Evolutionary conservation across 2,113 vertebrate species (phyloP).

Genomic region (Calyptomena viridis): DNA sequence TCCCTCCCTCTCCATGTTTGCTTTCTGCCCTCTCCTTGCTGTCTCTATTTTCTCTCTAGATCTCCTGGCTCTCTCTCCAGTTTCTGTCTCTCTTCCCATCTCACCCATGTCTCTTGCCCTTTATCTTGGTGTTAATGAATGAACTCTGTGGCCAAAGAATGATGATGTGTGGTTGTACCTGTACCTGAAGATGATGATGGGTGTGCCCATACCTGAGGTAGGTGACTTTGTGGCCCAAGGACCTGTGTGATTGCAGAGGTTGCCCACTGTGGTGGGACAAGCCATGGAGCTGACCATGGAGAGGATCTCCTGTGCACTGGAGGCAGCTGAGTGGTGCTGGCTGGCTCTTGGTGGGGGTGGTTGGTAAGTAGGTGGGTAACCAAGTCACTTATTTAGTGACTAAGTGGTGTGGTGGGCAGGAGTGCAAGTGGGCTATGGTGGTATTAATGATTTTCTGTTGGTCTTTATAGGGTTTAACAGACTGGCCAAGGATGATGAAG

Average conservation of each 20-base stretch:
- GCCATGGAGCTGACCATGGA: too few species aligned
- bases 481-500: not conserved
- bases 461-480: not conserved
- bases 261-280: not conserved
- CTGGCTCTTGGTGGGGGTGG: not conserved
- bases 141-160: not conserved
- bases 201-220: not conserved
- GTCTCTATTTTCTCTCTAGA: not conserved
- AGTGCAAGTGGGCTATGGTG: too few species aligned
- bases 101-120: fast-evolving
- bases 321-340: not conserved
- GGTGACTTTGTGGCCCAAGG: not conserved
- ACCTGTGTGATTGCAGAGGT: not conserved
- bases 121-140: not conserved
- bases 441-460: fast-evolving
- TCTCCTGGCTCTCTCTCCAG: not conserved
- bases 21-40: not conserved
- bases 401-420: not conserved
- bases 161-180: not conserved
- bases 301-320: not conserved
- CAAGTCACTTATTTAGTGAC: fast-evolving
- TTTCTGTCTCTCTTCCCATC: not conserved
- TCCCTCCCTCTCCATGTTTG: not conserved
- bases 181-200: not conserved
- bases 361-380: not conserved